Conservation (phyloP, 2,888 invertebrate genomes). For the Oeneis ivallda region DNA sequence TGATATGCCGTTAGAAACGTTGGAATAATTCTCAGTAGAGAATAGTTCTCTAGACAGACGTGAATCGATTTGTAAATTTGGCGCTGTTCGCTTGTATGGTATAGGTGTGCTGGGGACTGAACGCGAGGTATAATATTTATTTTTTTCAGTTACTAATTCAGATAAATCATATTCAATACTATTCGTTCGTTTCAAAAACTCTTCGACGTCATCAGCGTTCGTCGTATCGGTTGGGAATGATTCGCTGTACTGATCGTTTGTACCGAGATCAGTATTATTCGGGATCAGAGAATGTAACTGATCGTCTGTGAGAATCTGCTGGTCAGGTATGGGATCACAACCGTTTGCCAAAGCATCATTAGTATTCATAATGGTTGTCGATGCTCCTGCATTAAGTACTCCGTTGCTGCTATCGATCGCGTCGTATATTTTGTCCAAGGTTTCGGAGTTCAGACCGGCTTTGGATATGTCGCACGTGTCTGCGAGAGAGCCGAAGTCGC, state of each 20-base stretch:
- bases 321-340: slow-evolving; percentile 66
- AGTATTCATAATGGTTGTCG: slow-evolving; percentile 59
- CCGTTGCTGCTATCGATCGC: slow-evolving; percentile 81
- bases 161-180: slow-evolving; percentile 73
- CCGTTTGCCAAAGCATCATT: slow-evolving; percentile 63
- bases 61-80: slow-evolving; percentile 66
- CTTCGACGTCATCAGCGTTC: slow-evolving; percentile 65
- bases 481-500: slow-evolving; percentile 85
- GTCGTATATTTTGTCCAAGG: slow-evolving; percentile 84
- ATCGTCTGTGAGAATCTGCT: slow-evolving; percentile 65
- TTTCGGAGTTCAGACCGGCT: slow-evolving; percentile 81
- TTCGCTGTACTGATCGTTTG: slow-evolving; percentile 58
- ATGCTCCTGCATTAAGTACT: slow-evolving; percentile 61
- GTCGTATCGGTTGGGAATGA: slow-evolving; percentile 57
- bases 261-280: slow-evolving; percentile 57
- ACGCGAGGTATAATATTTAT: slow-evolving; percentile 80
- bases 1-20: slow-evolving; percentile 74
- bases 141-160: slow-evolving; percentile 65
- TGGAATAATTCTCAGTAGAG: slow-evolving; percentile 56
- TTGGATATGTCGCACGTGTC: slow-evolving; percentile 80
- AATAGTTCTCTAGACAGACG: slow-evolving; percentile 67
- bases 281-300: slow-evolving; percentile 70
- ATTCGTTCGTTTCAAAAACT: slow-evolving; percentile 70
- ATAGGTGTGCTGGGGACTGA: slow-evolving; percentile 87
- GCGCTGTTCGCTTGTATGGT: slow-evolving; percentile 72